phyloP scores from a whole-genome alignment of 2,113 vertebrate genomes.

The zebrafish (Danio rerio) region GRCz12tu NC_133189.1:27978001-27978500 shows the following conservation, averaged over 20 bases:
- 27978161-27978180: conserved; percentile 88
- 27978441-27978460: conserved; percentile 19
- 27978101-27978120: background rate
- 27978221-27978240: conserved; percentile 92
- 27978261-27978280: conserved; percentile 64
- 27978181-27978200: conserved; percentile 95
- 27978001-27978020: too few relatives aligned
- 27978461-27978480: conserved; percentile 41
- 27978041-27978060: too few relatives aligned
- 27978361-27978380: conserved; percentile 39
- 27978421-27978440: conserved; percentile 48
- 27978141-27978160: conserved; percentile 85
- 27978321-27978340: conserved; percentile 97
- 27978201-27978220: conserved; percentile 88
- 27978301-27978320: conserved; percentile 81
- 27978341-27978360: conserved; percentile 55
- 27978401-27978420: conserved; percentile 67
- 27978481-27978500: conserved; percentile 44
- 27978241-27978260: conserved; percentile 79
- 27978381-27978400: conserved; percentile 35
- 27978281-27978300: conserved; percentile 66
- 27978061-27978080: too few relatives aligned
- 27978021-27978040: too few relatives aligned
- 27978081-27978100: too few relatives aligned
- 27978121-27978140: background rate